Evolutionary conservation across 2,888 invertebrate genomes (phyloP), one percentile per base, ranked within the genome.

Genomic region (Cantharis nigra): DNA sequence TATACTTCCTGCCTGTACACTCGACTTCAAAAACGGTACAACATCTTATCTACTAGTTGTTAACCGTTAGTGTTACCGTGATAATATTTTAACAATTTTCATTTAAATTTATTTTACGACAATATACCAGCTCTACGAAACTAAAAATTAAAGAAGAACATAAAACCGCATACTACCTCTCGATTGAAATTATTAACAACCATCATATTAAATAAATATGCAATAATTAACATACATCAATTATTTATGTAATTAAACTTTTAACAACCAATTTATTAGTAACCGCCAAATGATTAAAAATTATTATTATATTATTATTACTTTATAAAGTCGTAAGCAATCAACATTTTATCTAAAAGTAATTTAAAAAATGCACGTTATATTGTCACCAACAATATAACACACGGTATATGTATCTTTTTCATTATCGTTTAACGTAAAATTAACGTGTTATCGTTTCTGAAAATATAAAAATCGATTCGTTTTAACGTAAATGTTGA

Each of bases 1-100:
- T 81, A 72, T 72, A 82, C 82, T 82, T 83, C 83, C 83, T 49
- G 49, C 49, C 49, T 80, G 82, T 79, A 78, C 76, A 79, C 63
- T 73, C 75, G 26, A 16, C 63, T 11, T 13, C 33, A 74, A 69
- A 77, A 74, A 64, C 23, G 16, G 63, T 28, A 69, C 14, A 69
- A 69, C 64, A 67, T 67, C 65, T 67, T 67, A 67, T 67, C 65
- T 67, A 7, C 7, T 64, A 67, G 9, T n/a, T 67, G 20, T 26
- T 23, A 67, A 67, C 65, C 65, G 65, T 67, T 67, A 67, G 23
- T 23, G 65, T 67, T 67, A 67, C 65, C 65, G 18, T 67, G 18
- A 23, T 20, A 67, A 67, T 67, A 23, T 67, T 67, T 67, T 67
- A 20, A 13, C 11, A 64, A 20, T 67, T 67, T 67, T 67, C 20